These are phyloP conservation scores for Berghia stephanieae DNA, from an alignment of 1,140 invertebrate species.

Conservation along the genomic window DNA sequence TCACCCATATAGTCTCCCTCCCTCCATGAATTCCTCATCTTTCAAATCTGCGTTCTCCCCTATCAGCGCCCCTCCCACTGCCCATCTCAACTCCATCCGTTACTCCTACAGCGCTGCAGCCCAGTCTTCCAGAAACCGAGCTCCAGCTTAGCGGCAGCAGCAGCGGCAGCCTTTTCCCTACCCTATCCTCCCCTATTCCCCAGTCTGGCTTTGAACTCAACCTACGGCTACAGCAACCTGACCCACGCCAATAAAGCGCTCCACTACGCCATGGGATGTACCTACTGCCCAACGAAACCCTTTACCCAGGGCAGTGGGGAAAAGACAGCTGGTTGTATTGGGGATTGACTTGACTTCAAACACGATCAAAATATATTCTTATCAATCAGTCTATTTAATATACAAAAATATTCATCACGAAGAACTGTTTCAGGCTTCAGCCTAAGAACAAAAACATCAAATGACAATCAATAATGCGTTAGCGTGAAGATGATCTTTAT, in stretches of 20 bases:
- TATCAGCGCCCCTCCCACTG: conserved; percentile 40
- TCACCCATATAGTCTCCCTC: conserved; percentile 14
- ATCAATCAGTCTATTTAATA: no score
- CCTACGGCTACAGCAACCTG: conserved; percentile 46
- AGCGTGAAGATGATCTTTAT: no score
- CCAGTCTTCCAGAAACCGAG: not conserved
- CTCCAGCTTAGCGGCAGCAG: conserved; percentile 26
- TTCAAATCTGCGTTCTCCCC: conserved; percentile 62
- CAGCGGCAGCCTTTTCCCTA: conserved; percentile 35
- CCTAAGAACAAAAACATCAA: no score
- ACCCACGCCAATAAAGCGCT: conserved; percentile 37
- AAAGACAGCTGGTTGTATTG: conserved; percentile 42
- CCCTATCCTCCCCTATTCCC: conserved; percentile 52
- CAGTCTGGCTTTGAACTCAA: conserved; percentile 32
- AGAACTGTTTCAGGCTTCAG: no score
- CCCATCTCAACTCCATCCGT: conserved; percentile 41
- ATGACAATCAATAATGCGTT: no score
- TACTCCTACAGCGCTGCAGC: conserved; percentile 41
- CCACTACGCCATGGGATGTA: conserved; percentile 42
- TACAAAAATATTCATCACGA: no score
- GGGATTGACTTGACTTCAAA: conserved; percentile 31
- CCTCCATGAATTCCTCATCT: conserved; percentile 22
- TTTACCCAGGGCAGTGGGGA: conserved; percentile 27
- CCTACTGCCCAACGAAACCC: conserved; percentile 40
- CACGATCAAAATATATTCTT: no score